Evolutionary conservation across 1,140 invertebrate genomes (phyloP), one percentile per base, ranked within the genome.

Genomic region (Steinernema feltiae): DNA sequence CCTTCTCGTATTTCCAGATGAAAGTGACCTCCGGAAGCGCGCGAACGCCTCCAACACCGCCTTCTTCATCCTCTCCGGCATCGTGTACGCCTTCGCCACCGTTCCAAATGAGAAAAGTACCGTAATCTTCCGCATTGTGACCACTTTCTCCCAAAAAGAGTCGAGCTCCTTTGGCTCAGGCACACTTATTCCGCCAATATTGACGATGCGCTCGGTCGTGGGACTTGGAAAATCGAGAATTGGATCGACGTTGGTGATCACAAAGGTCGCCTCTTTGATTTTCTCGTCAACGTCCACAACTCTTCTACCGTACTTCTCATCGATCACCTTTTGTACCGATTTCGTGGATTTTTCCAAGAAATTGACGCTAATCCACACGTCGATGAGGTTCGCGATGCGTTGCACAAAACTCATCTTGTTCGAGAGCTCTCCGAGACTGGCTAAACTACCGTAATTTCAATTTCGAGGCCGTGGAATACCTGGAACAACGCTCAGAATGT

Each of bases 1-100:
- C 35, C 15, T 73, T 29, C 30, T 73, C 72, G 70, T 73, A 73
- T 73, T 73, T 73, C 72, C 31, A 73, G 69, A 73, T 73, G 69
- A 73, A 73, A 15, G 72, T 73, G 17, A 29, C 27, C 18, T 73
- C 46, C 15, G 72, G 72, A 30, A 63, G 24, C 53, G 53, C 15
- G 53, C 12, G 29, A 73, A 35, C n/a, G 53, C 0, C 29, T 73
- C 53, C 31, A 73, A 35, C 7, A 73, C n/a, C 3, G 46, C 7
- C n/a, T 74, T 15, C 30, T 73, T 73, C 17, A 24, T n/a, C 32
- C n/a, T 27, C 53, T 15, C n/a, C n/a, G 72, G 72, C 72, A 73
- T 73, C 46, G n/a, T 18, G 3, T 12, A 7, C 18, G 15, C 21
- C n/a, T 21, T 30, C 15, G 46, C 72, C 15, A 73, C 46, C 32